Evolutionary conservation across 2,888 invertebrate genomes (phyloP).

Genomic region (Caenorhabditis wallacei): DNA sequence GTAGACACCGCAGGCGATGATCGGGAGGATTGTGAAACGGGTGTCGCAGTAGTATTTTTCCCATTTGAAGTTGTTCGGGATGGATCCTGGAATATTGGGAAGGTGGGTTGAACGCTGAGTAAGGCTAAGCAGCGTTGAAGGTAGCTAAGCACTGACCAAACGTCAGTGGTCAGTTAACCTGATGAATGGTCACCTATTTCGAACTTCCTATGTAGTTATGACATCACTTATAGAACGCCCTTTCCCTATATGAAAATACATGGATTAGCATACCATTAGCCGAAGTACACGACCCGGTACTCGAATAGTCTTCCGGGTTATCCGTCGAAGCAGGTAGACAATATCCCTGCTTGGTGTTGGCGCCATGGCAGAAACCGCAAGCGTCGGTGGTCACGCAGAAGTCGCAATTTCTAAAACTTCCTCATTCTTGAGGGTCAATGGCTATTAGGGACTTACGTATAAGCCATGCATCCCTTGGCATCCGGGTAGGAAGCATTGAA

Average conservation of each 20-base stretch:
- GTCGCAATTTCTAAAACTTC: conserved; percentile 82
- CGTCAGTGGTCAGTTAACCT: too few relatives aligned
- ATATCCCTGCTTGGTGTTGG: conserved; percentile 52
- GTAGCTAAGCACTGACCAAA: too few relatives aligned
- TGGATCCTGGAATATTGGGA: conserved; percentile 7
- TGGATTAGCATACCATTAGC: neutral
- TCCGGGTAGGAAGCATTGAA: conserved; percentile 44
- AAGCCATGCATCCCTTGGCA: conserved; percentile 51
- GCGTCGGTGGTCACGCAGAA: conserved; percentile 84
- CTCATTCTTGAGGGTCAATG: too few relatives aligned
- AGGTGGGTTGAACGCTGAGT: neutral
- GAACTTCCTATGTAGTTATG: too few relatives aligned
- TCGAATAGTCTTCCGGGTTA: conserved; percentile 41
- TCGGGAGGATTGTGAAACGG: conserved; percentile 83
- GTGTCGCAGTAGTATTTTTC: conserved; percentile 69
- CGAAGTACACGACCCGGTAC: conserved; percentile 51
- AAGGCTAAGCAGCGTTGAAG: too few relatives aligned
- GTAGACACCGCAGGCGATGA: conserved; percentile 80
- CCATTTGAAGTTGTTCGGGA: conserved; percentile 40
- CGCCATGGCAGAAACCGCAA: conserved; percentile 84
- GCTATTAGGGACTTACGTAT: conserved; percentile 22
- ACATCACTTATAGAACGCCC: too few relatives aligned
- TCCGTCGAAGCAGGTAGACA: conserved; percentile 47
- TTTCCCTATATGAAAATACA: neutral
- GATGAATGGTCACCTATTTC: too few relatives aligned